phyloP scores from a whole-genome alignment of 2,113 vertebrate species.

The Psilopogon haemacephalus region DNA sequence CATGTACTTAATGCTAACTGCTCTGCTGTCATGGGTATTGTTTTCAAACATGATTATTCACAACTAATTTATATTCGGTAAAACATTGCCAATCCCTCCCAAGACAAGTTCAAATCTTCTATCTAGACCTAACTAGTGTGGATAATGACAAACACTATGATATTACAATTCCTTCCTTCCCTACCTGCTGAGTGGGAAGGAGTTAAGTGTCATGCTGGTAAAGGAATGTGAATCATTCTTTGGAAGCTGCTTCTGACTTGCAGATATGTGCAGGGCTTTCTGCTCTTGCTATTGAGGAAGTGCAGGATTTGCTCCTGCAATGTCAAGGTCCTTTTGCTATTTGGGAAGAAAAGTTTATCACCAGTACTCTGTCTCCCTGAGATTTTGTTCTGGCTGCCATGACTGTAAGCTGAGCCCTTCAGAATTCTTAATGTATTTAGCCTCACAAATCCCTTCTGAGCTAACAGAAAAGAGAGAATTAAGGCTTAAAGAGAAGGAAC shows the following conservation, averaged over 20 bases:
- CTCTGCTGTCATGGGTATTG: not conserved
- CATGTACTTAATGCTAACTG: not conserved
- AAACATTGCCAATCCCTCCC: not conserved
- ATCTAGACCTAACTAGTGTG: not conserved
- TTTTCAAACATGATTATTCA: not conserved
- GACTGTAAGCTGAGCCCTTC: not conserved
- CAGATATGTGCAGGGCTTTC: not conserved
- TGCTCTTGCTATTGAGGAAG: not conserved
- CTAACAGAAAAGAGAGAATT: not conserved
- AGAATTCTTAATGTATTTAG: slow-evolving; percentile 18
- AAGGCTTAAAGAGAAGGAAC: not conserved
- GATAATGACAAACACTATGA: not conserved
- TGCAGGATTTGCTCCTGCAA: not conserved
- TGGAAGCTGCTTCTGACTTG: not conserved
- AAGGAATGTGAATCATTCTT: not conserved
- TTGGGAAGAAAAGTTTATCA: not conserved
- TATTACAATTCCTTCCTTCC: not conserved
- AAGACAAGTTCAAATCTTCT: not conserved
- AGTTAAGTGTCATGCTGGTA: not conserved
- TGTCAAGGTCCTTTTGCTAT: not conserved
- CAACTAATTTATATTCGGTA: not conserved
- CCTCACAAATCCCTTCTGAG: slow-evolving; percentile 24
- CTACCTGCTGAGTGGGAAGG: slow-evolving; percentile 7
- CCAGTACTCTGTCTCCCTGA: not conserved
- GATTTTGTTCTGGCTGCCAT: not conserved